Conservation (phyloP, 2,113 vertebrate genomes). For the Protobothrops flavoviridis region DNA sequence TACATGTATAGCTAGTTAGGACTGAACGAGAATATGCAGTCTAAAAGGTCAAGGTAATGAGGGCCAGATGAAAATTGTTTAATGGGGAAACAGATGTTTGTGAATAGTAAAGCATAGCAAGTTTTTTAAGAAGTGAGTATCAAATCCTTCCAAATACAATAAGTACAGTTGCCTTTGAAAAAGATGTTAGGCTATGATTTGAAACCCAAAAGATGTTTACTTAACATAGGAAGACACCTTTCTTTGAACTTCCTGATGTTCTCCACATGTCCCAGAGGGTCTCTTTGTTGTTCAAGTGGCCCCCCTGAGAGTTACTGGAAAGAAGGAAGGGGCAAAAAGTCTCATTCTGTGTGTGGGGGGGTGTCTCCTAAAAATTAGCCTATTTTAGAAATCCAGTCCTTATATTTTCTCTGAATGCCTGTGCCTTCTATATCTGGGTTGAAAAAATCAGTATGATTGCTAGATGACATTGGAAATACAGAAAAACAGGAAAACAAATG, state of each 20-base stretch:
- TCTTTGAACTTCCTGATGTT: not conserved
- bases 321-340: not conserved
- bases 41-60: not conserved
- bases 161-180: not conserved
- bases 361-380: not conserved
- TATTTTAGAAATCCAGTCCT: not conserved
- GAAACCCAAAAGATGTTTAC: not conserved
- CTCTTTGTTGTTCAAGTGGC: too few species aligned
- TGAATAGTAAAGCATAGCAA: accelerated
- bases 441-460: not conserved
- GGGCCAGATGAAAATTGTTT: not conserved
- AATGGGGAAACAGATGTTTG: not conserved
- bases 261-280: not conserved
- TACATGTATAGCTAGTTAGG: not conserved
- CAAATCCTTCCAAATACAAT: not conserved
- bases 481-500: not conserved
- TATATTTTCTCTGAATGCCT: not conserved
- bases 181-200: not conserved
- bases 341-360: not conserved
- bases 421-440: not conserved
- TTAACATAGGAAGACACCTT: not conserved
- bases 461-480: not conserved
- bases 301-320: not conserved
- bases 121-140: not conserved
- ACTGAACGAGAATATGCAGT: not conserved